Percentiles rank a stretch among this genome's conserved stretches.
These are phyloP conservation scores for Scalopus aquaticus DNA, from an alignment of 2,113 vertebrate genomes.

Conservation along the genomic window DNA sequence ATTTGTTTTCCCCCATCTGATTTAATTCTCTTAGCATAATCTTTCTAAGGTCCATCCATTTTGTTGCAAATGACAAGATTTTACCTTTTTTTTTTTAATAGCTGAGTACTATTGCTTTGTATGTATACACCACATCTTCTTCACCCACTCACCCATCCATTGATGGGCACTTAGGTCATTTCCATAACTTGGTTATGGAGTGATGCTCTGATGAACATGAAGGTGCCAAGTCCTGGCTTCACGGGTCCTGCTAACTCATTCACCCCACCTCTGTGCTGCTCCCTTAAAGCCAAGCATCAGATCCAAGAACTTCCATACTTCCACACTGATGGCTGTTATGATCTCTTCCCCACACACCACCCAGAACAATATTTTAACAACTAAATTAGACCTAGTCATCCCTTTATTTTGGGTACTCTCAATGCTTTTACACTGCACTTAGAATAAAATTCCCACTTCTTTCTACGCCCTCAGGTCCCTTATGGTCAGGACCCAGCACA, in stretches of 20 bases:
- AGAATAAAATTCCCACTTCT: neutral
- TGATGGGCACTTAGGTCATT: neutral
- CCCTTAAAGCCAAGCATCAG: neutral
- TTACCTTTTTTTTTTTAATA: neutral
- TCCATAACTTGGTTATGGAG: neutral
- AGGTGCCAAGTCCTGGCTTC: neutral
- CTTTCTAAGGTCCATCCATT: neutral
- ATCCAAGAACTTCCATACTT: neutral
- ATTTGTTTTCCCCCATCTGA: neutral
- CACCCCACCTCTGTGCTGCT: neutral
- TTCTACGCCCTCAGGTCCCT: neutral
- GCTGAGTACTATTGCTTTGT: neutral
- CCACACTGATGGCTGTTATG: neutral
- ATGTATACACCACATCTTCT: neutral
- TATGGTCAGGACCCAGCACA: no score
- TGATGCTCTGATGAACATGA: neutral
- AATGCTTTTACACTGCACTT: neutral
- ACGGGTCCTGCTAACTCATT: neutral
- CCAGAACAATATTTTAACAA: conserved; percentile 28
- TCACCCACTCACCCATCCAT: neutral
- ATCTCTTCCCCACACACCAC: neutral
- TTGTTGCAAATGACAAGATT: neutral
- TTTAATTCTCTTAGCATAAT: neutral
- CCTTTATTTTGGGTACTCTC: neutral
- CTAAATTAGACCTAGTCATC: neutral